Evolutionary conservation across 1,140 invertebrate species (phyloP), one percentile per base, ranked within the genome.

Genomic region (Tetramorium alpestre): DNA sequence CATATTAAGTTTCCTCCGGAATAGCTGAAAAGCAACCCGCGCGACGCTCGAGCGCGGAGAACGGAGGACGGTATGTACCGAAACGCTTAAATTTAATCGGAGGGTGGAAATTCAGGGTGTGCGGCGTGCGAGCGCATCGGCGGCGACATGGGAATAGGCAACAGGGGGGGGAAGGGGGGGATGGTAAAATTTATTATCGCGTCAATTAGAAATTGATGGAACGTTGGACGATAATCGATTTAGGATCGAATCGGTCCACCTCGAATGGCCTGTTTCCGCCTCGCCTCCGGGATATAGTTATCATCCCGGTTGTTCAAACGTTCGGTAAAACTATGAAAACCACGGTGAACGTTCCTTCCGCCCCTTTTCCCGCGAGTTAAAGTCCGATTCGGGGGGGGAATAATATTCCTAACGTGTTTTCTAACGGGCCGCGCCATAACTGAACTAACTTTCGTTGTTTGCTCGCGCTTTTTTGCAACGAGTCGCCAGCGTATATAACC

Each of bases 181-280:
- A 89, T 41, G 54, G 91, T 90, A 87, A 93, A 94, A 94, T 94
- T 93, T 94, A 94, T 94, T 92, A 94, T 92, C 92, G 90, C 91
- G 90, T 94, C 91, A 93, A 94, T 94, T 93, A 93, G 93, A 93
- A 93, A 94, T 91, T 93, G 93, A 93, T 94, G 90, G 91, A 94
- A 93, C 92, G 92, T 87, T 89, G 85, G 86, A 91, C 90, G 90
- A 91, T 93, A 93, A 93, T 94, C 92, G 93, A 93, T 93, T 94
- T 93, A 93, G 92, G 92, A 92, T 94, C 87, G 87, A 90, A 90
- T 85, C 87, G 87, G 58, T 73, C 54, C 58, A 58, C 25, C 80
- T 82, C 73, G 72, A 65, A 88, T 76, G 28, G 69, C 56, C 22
- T 67, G 84, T 54, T 56, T 56, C 10, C 33, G 33, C 18, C 47